Conservation (phyloP, 64 coral and sea anemone genomes). For the Catalaphyllia jardinei region DNA sequence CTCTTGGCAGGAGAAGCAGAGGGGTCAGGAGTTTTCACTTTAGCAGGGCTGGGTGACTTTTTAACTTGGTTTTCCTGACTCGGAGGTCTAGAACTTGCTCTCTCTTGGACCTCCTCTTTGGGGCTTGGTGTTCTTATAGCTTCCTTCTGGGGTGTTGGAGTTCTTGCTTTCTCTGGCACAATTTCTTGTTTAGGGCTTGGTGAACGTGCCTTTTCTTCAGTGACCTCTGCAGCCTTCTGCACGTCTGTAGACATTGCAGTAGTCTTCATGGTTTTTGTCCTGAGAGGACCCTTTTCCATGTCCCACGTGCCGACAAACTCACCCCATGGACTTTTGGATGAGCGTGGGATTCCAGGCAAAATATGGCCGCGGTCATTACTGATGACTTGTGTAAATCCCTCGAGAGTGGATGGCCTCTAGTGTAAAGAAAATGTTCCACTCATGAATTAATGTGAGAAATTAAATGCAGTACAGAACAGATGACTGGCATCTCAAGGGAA, state of each 20-base stretch:
- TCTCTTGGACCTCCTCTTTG: conserved; percentile 8
- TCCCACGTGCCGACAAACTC: conserved; percentile 97
- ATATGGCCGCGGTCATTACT: conserved; percentile 90
- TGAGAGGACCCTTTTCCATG: conserved; percentile 66
- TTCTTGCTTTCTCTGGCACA: conserved; percentile 7
- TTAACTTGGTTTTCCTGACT: conserved; percentile 47
- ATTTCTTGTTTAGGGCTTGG: conserved; percentile 15
- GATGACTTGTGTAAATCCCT: conserved; percentile 89
- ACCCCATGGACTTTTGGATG: conserved; percentile 85
- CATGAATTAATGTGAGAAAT: too few relatives aligned
- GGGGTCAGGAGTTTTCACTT: conserved; percentile 32
- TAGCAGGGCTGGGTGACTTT: conserved; percentile 52
- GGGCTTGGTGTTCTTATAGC: conserved; percentile 66
- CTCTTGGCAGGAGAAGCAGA: conserved; percentile 18
- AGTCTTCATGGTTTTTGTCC: conserved; percentile 82
- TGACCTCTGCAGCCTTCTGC: neutral
- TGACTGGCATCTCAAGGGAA: too few relatives aligned
- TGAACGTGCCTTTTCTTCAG: neutral
- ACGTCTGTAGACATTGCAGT: conserved; percentile 35
- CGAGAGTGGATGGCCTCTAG: conserved; percentile 86
- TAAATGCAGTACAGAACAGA: neutral
- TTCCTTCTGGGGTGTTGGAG: conserved; percentile 39
- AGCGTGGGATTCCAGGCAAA: conserved; percentile 79
- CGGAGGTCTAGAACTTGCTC: conserved; percentile 43
- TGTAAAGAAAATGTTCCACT: conserved; percentile 17